Conservation (phyloP, 64 coral and sea anemone genomes). For the Dendronephthya gigantea region DNA sequence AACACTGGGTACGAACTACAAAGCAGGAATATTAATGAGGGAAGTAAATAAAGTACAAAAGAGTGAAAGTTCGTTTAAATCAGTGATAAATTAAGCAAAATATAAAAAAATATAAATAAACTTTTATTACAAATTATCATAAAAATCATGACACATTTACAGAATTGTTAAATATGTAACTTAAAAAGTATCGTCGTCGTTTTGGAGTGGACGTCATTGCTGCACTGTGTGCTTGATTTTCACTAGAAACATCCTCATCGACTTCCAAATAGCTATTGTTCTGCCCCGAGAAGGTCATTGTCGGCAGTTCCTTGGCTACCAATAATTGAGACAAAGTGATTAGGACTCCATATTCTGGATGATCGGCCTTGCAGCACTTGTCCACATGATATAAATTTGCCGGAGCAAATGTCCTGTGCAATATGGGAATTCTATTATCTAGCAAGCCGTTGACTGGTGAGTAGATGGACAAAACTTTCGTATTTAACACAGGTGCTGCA, state of each 20-base stretch:
- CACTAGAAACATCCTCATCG: neutral
- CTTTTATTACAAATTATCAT: neutral
- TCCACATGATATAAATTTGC: neutral
- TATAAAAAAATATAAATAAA: neutral
- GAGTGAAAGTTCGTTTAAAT: no score
- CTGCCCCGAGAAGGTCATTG: no score
- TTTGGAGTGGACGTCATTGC: no score
- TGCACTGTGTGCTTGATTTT: neutral
- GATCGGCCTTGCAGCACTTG: neutral
- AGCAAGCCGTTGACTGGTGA: neutral
- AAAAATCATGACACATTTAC: neutral
- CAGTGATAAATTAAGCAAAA: neutral
- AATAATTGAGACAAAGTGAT: neutral
- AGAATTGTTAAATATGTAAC: neutral
- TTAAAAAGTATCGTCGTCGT: no score
- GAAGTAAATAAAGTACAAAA: no score
- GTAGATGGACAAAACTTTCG: neutral
- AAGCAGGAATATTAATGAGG: no score
- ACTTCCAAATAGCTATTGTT: neutral
- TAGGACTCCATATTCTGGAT: neutral
- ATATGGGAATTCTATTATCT: neutral
- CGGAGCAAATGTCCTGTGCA: neutral
- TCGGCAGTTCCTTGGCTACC: neutral
- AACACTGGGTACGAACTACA: no score
- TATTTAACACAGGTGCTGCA: neutral